These are phyloP conservation scores for Dreissena polymorpha DNA, from an alignment of 1,140 invertebrate genomes.

Conservation along the genomic window DNA sequence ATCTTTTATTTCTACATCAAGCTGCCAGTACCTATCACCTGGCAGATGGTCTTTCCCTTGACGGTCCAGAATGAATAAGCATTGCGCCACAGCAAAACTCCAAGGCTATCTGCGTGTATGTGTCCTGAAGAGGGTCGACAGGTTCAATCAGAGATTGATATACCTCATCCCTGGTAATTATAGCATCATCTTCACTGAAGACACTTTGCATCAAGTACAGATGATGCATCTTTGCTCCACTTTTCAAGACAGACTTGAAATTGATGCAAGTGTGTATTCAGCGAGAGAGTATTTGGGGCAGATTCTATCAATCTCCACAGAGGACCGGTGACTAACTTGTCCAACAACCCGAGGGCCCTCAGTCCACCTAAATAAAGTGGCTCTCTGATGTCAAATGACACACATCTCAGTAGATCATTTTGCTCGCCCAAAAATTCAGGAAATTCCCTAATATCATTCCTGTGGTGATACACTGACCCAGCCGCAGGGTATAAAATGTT, in stretches of 20 bases:
- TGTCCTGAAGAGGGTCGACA: constrained; percentile 14
- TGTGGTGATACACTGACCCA: background rate
- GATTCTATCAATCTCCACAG: constrained; percentile 47
- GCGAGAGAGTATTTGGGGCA: constrained; percentile 22
- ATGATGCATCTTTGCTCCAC: background rate
- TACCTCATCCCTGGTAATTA: background rate
- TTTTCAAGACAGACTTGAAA: background rate
- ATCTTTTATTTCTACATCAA: background rate
- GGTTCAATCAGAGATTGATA: constrained; percentile 12
- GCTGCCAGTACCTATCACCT: constrained; percentile 20
- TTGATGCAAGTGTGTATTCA: constrained; percentile 18
- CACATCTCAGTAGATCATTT: constrained; percentile 44
- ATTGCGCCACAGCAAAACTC: constrained; percentile 26
- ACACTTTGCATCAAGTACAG: background rate
- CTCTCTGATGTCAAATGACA: constrained; percentile 44
- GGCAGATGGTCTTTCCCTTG: constrained; percentile 51
- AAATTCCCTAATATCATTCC: constrained; percentile 6
- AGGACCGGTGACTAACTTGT: constrained; percentile 56
- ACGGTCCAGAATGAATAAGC: constrained; percentile 45
- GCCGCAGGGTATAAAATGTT: constrained; percentile 1
- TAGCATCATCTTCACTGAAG: background rate
- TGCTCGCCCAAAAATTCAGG: background rate
- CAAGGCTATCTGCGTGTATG: constrained; percentile 47
- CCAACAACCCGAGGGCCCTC: constrained; percentile 46
- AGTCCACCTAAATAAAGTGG: constrained; percentile 23